These are phyloP conservation scores for Coleophora deauratella DNA, from an alignment of 2,888 invertebrate genomes.

Conservation along the genomic window DNA sequence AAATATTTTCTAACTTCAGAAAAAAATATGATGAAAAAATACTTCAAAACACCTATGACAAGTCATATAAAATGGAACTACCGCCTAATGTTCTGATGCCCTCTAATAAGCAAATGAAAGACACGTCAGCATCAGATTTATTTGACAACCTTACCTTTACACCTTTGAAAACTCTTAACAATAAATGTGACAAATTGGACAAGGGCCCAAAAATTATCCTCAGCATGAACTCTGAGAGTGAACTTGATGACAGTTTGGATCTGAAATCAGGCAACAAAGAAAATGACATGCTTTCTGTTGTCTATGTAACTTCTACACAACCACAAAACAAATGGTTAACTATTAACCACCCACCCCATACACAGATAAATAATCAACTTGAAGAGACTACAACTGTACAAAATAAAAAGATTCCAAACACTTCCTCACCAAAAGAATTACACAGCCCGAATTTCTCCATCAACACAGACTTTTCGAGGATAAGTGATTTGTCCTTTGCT, in stretches of 20 bases:
- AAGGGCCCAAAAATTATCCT: constrained; percentile 53
- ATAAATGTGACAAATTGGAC: constrained; percentile 45
- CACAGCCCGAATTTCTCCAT: constrained; percentile 64
- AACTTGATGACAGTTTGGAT: constrained; percentile 53
- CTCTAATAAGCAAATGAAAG: constrained; percentile 37
- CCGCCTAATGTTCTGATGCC: constrained; percentile 38
- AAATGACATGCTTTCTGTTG: constrained; percentile 51
- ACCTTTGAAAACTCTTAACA: constrained; percentile 40
- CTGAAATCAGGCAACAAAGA: constrained; percentile 42
- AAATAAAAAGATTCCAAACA: constrained; percentile 58
- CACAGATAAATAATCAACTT: constrained; percentile 26
- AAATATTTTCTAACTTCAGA: constrained; percentile 52
- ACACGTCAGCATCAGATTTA: constrained; percentile 36
- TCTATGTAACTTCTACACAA: constrained; percentile 43
- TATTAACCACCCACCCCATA: constrained; percentile 32
- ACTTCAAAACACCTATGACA: constrained; percentile 52
- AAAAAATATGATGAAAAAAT: constrained; percentile 26
- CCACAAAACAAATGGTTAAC: constrained; percentile 45
- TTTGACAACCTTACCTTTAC: constrained; percentile 62
- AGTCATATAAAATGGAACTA: constrained; percentile 19
- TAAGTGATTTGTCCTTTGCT: constrained; percentile 59
- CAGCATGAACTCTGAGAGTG: constrained; percentile 53
- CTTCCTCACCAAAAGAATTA: constrained; percentile 62
- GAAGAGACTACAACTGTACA: constrained; percentile 34
- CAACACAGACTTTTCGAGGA: constrained; percentile 62